Evolutionary conservation across 2,113 vertebrate genomes (phyloP), one percentile per base, ranked within the genome.

Genomic region (Scophthalmus maximus): DNA sequence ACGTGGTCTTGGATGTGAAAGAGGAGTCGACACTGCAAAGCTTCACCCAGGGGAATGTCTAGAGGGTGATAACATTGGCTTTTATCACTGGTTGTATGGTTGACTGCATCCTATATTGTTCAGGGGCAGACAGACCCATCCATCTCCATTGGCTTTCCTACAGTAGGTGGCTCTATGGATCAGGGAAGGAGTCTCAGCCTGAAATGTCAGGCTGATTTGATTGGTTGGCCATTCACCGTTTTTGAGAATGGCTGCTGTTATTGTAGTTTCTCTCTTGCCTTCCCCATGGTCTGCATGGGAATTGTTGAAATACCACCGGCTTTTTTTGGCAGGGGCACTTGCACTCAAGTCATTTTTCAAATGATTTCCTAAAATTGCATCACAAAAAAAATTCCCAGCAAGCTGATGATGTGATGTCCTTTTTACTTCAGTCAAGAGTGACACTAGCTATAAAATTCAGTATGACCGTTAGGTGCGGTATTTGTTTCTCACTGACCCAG

Each of bases 21-120:
- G 70, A 76, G 61, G 79, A 78, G 71, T 60, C 58, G 55, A 27
- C 51, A 29, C 29, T 40, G 44, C 52, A 23, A 81, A 84, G 71
- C 67, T 68, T 65, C 44, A 61, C 90, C 56, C 69, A 14, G 44
- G 88, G 86, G 84, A 85, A 22, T 59, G 68, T 70, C 70, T 62
- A 60, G 55, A 82, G 73, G 88, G 76, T 86, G 85, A 90, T 90
- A 91, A 90, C 89, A 79, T 86, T 49, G 64, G 85, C 89, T 92
- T 91, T 93, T 91, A 93, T 91, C 88, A 72, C 76, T 73, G 62
- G 78, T 84, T 81, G 77, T 81, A 86, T 77, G 85, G 83, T 87
- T 88, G 87, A 87, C 83, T 91, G 91, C 86, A 73, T 87, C 79
- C 78, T 73, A 73, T 87, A 87, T 86, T 92, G 89, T 88, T 88